phyloP scores from a whole-genome alignment of 1,140 invertebrate species.

The Drosophila ambigua region DNA sequence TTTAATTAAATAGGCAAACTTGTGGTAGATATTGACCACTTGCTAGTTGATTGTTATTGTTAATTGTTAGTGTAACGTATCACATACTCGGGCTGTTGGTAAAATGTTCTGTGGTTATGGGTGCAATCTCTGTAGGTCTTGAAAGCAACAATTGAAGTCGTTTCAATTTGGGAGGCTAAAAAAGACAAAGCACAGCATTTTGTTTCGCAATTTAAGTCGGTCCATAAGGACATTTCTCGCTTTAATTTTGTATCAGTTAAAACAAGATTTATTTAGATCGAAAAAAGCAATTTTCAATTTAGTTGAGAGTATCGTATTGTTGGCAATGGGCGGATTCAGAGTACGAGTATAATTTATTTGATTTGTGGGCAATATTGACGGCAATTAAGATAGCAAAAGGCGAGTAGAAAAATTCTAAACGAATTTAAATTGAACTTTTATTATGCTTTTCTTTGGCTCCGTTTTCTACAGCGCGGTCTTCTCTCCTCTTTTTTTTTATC shows the following conservation, averaged over 20 bases:
- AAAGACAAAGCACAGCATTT: too few species aligned
- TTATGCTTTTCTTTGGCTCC: slow-evolving; percentile 18
- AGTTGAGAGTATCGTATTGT: not conserved
- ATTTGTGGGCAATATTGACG: slow-evolving; percentile 66
- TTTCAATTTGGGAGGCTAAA: too few species aligned
- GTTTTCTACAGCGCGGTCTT: not conserved
- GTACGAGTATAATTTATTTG: slow-evolving; percentile 50
- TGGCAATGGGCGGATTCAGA: not conserved
- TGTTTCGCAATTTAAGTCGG: too few species aligned
- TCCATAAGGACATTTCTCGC: not conserved
- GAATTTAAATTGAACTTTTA: slow-evolving; percentile 72
- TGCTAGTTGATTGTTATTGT: too few species aligned
- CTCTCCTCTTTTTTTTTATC: slow-evolving; percentile 49
- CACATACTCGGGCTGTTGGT: not conserved
- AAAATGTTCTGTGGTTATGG: not conserved
- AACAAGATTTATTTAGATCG: slow-evolving; percentile 35
- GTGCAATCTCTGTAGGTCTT: too few species aligned
- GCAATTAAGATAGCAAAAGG: slow-evolving; percentile 51
- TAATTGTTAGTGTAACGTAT: too few species aligned
- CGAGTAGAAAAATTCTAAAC: slow-evolving; percentile 30
- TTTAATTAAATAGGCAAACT: too few species aligned
- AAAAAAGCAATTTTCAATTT: slow-evolving; percentile 33
- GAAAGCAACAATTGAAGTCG: too few species aligned
- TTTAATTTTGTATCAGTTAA: too few species aligned
- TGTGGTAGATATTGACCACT: too few species aligned